Evolutionary conservation across 2,797 vertebrate genomes (phyloP).

Genomic region (Ctenosaura bakeri): DNA sequence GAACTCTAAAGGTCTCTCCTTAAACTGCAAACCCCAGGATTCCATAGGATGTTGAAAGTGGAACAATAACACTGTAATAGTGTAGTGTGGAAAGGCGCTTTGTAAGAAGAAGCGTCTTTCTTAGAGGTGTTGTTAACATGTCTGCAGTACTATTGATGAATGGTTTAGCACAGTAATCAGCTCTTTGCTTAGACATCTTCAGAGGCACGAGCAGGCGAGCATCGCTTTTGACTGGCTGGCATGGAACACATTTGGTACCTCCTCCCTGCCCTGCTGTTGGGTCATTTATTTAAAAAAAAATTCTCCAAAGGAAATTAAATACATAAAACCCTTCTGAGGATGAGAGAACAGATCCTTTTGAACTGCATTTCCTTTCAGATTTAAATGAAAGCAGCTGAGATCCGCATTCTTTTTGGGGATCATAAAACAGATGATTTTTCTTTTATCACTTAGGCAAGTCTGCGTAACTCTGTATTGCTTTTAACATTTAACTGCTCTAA

Average conservation of each 20-base stretch:
- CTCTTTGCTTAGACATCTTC: background rate
- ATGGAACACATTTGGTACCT: background rate
- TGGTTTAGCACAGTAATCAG: background rate
- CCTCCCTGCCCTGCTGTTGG: background rate
- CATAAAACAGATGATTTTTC: conserved; percentile 20
- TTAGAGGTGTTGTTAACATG: too few relatives aligned
- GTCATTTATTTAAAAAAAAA: background rate
- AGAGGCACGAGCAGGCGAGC: background rate
- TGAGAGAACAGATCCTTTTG: conserved; percentile 41
- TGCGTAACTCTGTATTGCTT: background rate
- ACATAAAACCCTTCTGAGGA: conserved; percentile 29
- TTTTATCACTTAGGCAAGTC: background rate
- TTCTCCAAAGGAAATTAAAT: conserved; percentile 15
- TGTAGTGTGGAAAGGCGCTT: too few relatives aligned
- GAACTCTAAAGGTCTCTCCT: too few relatives aligned
- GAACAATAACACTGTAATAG: too few relatives aligned
- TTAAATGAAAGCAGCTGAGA: conserved; percentile 47
- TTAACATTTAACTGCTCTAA: conserved; percentile 36
- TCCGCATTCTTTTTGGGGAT: background rate
- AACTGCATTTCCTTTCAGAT: conserved; percentile 36
- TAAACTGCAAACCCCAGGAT: too few relatives aligned
- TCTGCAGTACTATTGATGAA: too few relatives aligned
- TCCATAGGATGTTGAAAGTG: too few relatives aligned
- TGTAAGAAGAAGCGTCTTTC: too few relatives aligned
- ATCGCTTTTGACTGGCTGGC: background rate